A percentile compares a stretch with the other conserved stretches of the same genome.
These are phyloP conservation scores for Spea hammondii DNA, from an alignment of 2,797 vertebrate species.

Conservation along the genomic window DNA sequence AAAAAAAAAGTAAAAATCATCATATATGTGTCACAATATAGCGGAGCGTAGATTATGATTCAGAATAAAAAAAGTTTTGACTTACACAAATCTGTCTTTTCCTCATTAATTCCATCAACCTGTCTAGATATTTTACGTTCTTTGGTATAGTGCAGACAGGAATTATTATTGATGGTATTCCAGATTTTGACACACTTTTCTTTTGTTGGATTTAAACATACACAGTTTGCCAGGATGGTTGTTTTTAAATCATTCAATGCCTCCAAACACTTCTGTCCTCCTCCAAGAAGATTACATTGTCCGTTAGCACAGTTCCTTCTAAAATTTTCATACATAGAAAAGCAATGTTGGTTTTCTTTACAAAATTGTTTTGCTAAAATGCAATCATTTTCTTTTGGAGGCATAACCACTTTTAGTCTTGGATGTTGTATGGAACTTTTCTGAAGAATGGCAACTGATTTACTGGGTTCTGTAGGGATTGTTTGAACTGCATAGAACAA, in stretches of 20 bases:
- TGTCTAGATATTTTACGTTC: slow-evolving; percentile 43
- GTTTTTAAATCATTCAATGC: slow-evolving; percentile 59
- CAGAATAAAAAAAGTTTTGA: not conserved
- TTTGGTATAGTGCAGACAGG: slow-evolving; percentile 55
- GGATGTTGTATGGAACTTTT: slow-evolving; percentile 28
- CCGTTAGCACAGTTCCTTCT: slow-evolving; percentile 54
- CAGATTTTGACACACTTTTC: slow-evolving; percentile 58
- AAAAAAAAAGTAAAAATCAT: not conserved
- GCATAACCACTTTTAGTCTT: not conserved
- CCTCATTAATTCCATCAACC: slow-evolving; percentile 7
- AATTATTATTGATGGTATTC: slow-evolving; percentile 65
- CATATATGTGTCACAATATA: no score
- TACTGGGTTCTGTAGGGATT: not conserved
- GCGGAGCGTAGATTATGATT: no score
- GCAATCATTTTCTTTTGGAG: slow-evolving; percentile 48
- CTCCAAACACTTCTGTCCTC: slow-evolving; percentile 52
- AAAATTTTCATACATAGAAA: slow-evolving; percentile 56
- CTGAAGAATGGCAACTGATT: slow-evolving; percentile 15
- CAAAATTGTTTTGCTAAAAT: slow-evolving; percentile 53
- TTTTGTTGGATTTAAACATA: slow-evolving; percentile 57
- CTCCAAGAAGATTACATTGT: slow-evolving; percentile 45
- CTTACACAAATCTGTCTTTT: slow-evolving; percentile 55
- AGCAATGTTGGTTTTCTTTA: slow-evolving; percentile 56
- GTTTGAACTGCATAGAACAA: slow-evolving; percentile 12
- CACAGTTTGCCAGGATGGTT: slow-evolving; percentile 62